phyloP scores from a whole-genome alignment of 2,888 invertebrate genomes.

The Cabera pusaria region DNA sequence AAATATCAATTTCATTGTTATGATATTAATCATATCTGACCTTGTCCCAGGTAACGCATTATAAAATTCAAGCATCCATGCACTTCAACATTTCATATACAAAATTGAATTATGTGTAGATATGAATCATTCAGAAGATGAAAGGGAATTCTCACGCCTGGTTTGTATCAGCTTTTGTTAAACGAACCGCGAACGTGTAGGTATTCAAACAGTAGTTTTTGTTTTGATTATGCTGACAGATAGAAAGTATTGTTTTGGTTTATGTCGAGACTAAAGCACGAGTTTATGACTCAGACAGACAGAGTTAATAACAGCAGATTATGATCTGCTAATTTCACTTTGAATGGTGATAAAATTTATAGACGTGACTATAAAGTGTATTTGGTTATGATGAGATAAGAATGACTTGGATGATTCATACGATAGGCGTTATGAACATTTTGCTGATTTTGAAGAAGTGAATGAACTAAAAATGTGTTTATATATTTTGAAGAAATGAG shows the following conservation, averaged over 20 bases:
- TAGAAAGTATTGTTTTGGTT: conserved; percentile 18
- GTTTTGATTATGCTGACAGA: conserved; percentile 14
- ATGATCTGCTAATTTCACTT: too few relatives aligned
- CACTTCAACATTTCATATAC: conserved; percentile 19
- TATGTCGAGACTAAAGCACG: not conserved
- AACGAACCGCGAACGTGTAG: conserved; percentile 4
- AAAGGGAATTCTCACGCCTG: conserved; percentile 21
- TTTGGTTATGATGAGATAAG: too few relatives aligned
- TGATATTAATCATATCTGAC: conserved; percentile 9
- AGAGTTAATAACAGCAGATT: too few relatives aligned
- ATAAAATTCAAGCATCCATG: conserved; percentile 12
- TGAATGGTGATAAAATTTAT: too few relatives aligned
- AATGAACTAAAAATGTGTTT: too few relatives aligned
- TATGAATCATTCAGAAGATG: conserved; percentile 19
- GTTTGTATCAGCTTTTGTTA: conserved; percentile 23
- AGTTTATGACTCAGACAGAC: too few relatives aligned
- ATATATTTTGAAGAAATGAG: too few relatives aligned
- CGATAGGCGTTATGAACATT: too few relatives aligned
- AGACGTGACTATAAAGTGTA: too few relatives aligned
- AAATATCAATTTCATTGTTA: conserved; percentile 5
- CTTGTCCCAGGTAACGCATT: conserved; percentile 11
- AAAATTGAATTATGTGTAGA: conserved; percentile 10
- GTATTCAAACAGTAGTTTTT: conserved; percentile 16
- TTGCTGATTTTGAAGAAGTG: too few relatives aligned
- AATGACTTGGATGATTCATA: too few relatives aligned